These are phyloP conservation scores for Cephus nigrinus DNA, from an alignment of 2,888 invertebrate genomes.

Conservation along the genomic window DNA sequence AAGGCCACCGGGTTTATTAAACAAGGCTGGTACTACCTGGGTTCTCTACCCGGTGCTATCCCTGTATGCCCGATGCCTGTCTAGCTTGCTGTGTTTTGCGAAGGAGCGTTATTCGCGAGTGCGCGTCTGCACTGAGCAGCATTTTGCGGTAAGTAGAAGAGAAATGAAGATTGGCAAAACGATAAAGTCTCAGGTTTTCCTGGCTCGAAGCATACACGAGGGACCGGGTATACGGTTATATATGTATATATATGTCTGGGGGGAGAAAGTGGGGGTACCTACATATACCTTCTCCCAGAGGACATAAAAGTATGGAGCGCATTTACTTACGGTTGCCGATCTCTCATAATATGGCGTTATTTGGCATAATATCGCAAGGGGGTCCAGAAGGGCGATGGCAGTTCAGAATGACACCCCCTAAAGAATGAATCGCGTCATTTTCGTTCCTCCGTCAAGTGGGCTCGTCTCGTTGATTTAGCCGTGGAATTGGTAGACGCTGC, in stretches of 20 bases:
- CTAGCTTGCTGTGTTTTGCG: background rate
- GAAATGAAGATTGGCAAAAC: background rate
- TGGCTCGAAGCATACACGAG: background rate
- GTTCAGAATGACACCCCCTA: constrained; percentile 23
- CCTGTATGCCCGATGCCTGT: background rate
- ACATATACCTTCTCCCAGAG: background rate
- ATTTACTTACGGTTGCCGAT: constrained; percentile 24
- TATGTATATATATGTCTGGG: no score
- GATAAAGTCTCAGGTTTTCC: constrained; percentile 3
- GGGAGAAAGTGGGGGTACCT: no score
- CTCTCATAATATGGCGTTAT: constrained; percentile 28
- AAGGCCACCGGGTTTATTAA: background rate
- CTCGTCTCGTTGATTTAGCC: constrained; percentile 30
- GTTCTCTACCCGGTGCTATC: background rate
- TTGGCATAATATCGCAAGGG: constrained; percentile 34
- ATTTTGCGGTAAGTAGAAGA: background rate
- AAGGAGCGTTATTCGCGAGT: background rate
- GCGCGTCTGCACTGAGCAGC: background rate
- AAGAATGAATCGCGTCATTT: constrained; percentile 35
- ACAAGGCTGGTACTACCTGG: background rate
- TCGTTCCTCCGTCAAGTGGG: constrained; percentile 11
- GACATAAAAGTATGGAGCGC: constrained; percentile 17
- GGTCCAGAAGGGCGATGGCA: constrained; percentile 15
- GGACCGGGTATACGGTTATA: background rate
- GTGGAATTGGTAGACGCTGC: constrained; percentile 21